Base-by-base conservation (phyloP, 2,113 vertebrate genomes). In the Thalassoma bifasciatum region DNA sequence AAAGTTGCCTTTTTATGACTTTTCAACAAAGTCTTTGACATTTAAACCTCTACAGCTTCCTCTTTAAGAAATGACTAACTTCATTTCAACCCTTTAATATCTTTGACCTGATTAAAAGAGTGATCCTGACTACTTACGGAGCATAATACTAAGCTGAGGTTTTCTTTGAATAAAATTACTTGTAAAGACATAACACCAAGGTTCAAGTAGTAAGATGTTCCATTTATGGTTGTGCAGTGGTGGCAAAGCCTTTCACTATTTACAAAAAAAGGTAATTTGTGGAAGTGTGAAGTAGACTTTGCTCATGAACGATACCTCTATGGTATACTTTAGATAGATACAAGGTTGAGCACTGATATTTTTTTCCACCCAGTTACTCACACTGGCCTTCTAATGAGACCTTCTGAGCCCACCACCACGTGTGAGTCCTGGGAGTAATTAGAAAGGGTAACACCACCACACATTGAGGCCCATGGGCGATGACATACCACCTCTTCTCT, bases 331-430 rank as follows among this genome's bases (percentile, higher is more conserved):
- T 19, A 61, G 59, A 81, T 76, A 42, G 64, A 53, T 78, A 50
- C 72, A 76, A 44, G 80, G 62, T 72, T 66, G 36, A 79, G 68
- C 46, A 10, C 60, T 67, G 66, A 60, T 72, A n/a, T 86, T 74
- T 77, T 85, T 77, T 85, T 47, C 75, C 75, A 66, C 63, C 60
- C 60, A 64, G 66, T 36, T 79, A 81, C 84, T 76, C 66, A 75
- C 68, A 77, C 81, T 86, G 70, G 61, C 81, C 66, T 82, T 86
- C 81, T 83, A 89, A 88, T 88, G 90, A 88, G 85, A 62, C 64
- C 50, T 88, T 89, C 67, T 81, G 77, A 87, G 82, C 66, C 75
- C 61, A 67, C 72, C 79, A 80, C 82, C 58, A 82, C 84, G 59
- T 66, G 64, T 8, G 59, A 82, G 77, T 66, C 74, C 53, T 70